These are phyloP conservation scores for Chironomus tepperi DNA, from an alignment of 1,140 invertebrate genomes.

Conservation along the genomic window DNA sequence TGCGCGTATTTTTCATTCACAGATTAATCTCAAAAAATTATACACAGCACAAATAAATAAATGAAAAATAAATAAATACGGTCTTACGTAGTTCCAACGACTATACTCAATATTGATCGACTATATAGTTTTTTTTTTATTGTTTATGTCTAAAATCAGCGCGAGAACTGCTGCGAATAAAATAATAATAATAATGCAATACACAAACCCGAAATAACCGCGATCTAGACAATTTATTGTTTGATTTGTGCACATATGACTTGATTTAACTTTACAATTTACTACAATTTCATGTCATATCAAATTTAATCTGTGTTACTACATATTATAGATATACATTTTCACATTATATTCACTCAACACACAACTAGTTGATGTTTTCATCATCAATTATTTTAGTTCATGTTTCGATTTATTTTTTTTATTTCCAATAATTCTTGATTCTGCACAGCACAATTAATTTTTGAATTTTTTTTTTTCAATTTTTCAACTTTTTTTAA, in stretches of 20 bases:
- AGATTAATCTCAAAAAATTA: too few species aligned
- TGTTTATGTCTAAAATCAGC: neutral
- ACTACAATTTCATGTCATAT: slow-evolving; percentile 13
- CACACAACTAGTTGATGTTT: too few species aligned
- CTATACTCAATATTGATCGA: neutral
- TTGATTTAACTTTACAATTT: neutral
- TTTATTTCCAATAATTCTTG: too few species aligned
- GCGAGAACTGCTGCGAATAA: neutral
- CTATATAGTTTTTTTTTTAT: neutral
- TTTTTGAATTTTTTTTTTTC: neutral
- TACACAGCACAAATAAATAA: too few species aligned
- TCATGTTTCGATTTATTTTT: too few species aligned
- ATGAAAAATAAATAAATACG: too few species aligned
- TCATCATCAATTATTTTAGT: too few species aligned
- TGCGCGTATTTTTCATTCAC: too few species aligned
- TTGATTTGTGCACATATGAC: slow-evolving; percentile 6
- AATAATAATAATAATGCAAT: slow-evolving; percentile 8
- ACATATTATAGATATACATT: neutral
- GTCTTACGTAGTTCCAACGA: too few species aligned
- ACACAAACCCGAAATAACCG: neutral
- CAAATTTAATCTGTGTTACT: neutral
- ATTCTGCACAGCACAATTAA: neutral
- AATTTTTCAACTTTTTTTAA: neutral
- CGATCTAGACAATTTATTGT: neutral
- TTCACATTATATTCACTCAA: neutral